phyloP scores from a whole-genome alignment of 2,888 invertebrate species.

The Platynereis dumerilii region DNA sequence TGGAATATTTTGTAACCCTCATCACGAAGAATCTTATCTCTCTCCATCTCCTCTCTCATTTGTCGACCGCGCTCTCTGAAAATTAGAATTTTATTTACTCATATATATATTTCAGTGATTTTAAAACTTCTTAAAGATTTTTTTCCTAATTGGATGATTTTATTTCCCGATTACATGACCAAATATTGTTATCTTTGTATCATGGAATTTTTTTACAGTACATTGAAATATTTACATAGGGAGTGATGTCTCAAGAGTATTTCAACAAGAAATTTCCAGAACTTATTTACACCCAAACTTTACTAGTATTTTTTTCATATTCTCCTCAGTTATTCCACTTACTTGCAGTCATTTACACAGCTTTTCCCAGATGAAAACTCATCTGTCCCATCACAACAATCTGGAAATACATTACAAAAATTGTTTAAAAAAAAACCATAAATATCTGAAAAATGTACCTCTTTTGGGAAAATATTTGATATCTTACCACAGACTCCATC shows the following conservation, averaged over 20 bases:
- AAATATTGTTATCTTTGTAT: too few species aligned
- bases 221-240: too few species aligned
- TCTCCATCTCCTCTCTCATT: slow-evolving; percentile 69
- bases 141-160: too few species aligned
- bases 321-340: slow-evolving; percentile 42
- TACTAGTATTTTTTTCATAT: too few species aligned
- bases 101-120: neutral
- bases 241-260: too few species aligned
- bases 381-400: slow-evolving; percentile 73
- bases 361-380: slow-evolving; percentile 61
- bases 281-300: too few species aligned
- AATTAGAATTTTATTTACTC: too few species aligned
- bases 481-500: slow-evolving; percentile 84
- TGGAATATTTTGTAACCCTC: slow-evolving; percentile 70
- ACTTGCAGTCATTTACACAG: slow-evolving; percentile 62
- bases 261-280: too few species aligned
- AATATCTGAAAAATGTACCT: neutral
- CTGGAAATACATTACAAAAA: slow-evolving; percentile 62
- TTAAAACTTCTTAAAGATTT: neutral
- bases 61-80: slow-evolving; percentile 69
- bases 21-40: slow-evolving; percentile 75
- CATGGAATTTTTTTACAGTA: too few species aligned
- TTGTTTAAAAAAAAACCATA: neutral
- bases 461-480: neutral
- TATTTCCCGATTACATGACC: too few species aligned